Percentiles rank a stretch among this genome's conserved stretches.
phyloP scores from a whole-genome alignment of 2,113 vertebrate species.

The Elachura formosa region DNA sequence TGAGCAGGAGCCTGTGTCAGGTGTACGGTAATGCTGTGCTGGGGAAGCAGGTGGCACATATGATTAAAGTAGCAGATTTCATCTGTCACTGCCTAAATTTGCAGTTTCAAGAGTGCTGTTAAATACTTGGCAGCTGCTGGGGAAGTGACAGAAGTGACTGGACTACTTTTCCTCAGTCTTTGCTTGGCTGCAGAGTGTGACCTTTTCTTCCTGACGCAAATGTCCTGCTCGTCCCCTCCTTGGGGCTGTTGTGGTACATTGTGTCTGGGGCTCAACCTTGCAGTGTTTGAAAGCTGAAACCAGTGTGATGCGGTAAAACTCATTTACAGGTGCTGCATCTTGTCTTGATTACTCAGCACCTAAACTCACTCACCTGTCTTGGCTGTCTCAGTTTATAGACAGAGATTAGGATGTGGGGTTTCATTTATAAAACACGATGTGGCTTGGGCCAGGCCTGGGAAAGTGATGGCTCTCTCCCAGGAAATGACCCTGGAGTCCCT shows the following conservation, averaged over 20 bases:
- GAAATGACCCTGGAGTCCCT: not conserved
- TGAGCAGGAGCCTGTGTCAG: not conserved
- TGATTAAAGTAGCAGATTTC: not conserved
- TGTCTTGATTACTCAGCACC: constrained; percentile 30
- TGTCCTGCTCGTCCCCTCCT: not conserved
- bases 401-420: constrained; percentile 1
- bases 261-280: not conserved
- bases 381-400: not conserved
- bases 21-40: not conserved
- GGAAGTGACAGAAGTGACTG: not conserved
- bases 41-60: not conserved
- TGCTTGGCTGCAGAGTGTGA: not conserved
- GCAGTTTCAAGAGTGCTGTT: constrained; percentile 3
- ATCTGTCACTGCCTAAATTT: constrained; percentile 17
- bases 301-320: not conserved
- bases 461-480: not conserved
- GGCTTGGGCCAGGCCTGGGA: not conserved
- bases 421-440: not conserved
- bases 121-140: not conserved
- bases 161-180: not conserved
- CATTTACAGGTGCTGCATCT: not conserved
- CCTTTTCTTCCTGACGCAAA: constrained; percentile 19
- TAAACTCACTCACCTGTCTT: not conserved
- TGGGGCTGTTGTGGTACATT: not conserved
- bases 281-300: not conserved